Evolutionary conservation across 2,888 invertebrate genomes (phyloP), one percentile per base, ranked within the genome.

Genomic region (Operophtera brumata): DNA sequence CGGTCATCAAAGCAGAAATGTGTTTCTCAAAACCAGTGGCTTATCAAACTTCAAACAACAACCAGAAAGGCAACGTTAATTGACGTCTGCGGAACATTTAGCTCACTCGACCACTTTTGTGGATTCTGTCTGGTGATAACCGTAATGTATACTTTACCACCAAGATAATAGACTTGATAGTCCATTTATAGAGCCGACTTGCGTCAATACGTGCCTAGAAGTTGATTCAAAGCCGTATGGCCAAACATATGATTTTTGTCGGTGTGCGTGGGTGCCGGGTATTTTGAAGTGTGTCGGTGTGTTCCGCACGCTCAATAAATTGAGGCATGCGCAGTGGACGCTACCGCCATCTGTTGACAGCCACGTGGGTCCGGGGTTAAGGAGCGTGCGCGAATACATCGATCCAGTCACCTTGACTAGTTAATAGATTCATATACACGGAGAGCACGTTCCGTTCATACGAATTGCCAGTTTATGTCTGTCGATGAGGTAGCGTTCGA

Each of bases 221-320:
- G 76, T 84, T 83, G 84, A 87, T 86, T 82, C 75, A 80, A 85
- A 82, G 83, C 84, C 82, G 86, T 82, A 86, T 82, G 82, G 75
- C 75, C 78, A 79, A 83, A 84, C 86, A 83, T 85, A 87, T 86
- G 87, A 86, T 85, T 85, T 85, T 83, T 81, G 79, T 80, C 75
- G 71, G 63, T 60, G 60, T 65, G 66, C 61, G 68, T 57, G 71
- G 76, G 74, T 70, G 73, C 64, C 60, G 54, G n/a, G 34, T 47
- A 46, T 43, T 54, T 49, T 20, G 43, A 26, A 13, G 14, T 11
- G 50, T 30, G 46, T 49, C 43, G 54, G 67, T 69, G 77, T 78
- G 81, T 57, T 78, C 70, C 75, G 79, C 34, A 12, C 57, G 87
- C 71, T 89, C 89, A 87, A 90, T 90, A 89, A 73, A 68, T 57